Conservation (phyloP, 2,888 invertebrate species). For the Physocephala rufipes region DNA sequence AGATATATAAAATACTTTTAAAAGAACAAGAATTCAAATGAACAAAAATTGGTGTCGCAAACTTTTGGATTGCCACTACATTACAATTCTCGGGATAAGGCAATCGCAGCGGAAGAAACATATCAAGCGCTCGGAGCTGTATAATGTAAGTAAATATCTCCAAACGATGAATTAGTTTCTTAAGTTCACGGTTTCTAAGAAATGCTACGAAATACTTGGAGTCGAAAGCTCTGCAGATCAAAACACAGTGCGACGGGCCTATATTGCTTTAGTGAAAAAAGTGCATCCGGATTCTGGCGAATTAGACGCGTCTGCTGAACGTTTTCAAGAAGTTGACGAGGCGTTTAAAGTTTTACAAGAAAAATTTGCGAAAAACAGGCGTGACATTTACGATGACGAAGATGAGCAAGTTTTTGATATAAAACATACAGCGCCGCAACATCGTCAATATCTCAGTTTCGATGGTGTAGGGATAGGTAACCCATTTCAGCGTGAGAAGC, state of each 20-base stretch:
- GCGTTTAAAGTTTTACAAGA: slow-evolving; percentile 79
- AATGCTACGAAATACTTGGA: slow-evolving; percentile 75
- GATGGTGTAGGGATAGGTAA: slow-evolving; percentile 84
- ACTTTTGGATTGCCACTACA: slow-evolving; percentile 11
- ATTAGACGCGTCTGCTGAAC: slow-evolving; percentile 75
- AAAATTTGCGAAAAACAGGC: slow-evolving; percentile 72
- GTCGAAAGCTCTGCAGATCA: slow-evolving; percentile 76
- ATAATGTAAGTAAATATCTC: slow-evolving; percentile 44
- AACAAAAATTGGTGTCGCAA: slow-evolving; percentile 25
- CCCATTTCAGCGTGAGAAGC: slow-evolving; percentile 80
- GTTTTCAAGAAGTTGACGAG: slow-evolving; percentile 79
- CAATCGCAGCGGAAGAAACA: slow-evolving; percentile 43
- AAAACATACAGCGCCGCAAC: slow-evolving; percentile 88
- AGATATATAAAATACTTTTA: neutral
- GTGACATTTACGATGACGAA: slow-evolving; percentile 67
- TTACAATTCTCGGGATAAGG: neutral
- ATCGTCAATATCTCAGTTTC: slow-evolving; percentile 77
- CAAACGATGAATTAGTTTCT: neutral
- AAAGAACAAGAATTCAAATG: slow-evolving; percentile 32
- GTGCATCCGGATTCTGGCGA: slow-evolving; percentile 87
- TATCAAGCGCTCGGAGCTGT: slow-evolving; percentile 49
- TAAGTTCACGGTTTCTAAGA: slow-evolving; percentile 65
- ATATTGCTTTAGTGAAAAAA: slow-evolving; percentile 78
- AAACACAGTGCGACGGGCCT: slow-evolving; percentile 76
- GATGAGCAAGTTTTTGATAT: slow-evolving; percentile 72